Conservation (phyloP, 2,888 invertebrate genomes). For the Cecidostiba fungosa region DNA sequence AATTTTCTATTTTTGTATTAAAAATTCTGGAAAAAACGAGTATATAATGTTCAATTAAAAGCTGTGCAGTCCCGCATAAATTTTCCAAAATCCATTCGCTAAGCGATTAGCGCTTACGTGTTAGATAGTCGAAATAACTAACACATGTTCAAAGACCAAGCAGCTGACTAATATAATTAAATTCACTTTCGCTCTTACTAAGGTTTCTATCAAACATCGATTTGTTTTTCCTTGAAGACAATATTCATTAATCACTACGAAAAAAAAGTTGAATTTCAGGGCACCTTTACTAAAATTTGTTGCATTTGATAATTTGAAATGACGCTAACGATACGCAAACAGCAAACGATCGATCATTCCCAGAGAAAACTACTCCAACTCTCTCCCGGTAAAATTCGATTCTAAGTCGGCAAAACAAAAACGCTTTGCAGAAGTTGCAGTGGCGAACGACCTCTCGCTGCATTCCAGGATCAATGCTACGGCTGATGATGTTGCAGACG, state of each 20-base stretch:
- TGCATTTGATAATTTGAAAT: too few relatives aligned
- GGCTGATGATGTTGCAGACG: constrained; percentile 50
- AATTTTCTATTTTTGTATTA: neutral
- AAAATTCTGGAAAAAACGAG: neutral
- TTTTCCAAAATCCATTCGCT: too few relatives aligned
- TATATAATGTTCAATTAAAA: too few relatives aligned
- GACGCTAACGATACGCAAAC: neutral
- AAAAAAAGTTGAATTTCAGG: too few relatives aligned
- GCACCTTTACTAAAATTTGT: too few relatives aligned
- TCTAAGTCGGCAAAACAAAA: neutral
- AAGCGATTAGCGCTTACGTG: neutral
- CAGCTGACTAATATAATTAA: neutral
- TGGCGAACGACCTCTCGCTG: constrained; percentile 39
- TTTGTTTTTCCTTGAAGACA: neutral
- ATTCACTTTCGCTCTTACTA: neutral
- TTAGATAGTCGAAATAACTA: neutral
- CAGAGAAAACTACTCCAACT: neutral
- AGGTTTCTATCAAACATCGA: constrained; percentile 9
- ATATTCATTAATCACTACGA: neutral
- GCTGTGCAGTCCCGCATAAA: too few relatives aligned
- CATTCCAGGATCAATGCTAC: constrained; percentile 58
- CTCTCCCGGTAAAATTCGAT: neutral
- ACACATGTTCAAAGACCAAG: neutral
- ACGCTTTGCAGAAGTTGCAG: constrained; percentile 1
- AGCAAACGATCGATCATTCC: neutral